These are phyloP conservation scores for Illadopsis cleaveri DNA, from an alignment of 2,113 vertebrate genomes.

Conservation along the genomic window DNA sequence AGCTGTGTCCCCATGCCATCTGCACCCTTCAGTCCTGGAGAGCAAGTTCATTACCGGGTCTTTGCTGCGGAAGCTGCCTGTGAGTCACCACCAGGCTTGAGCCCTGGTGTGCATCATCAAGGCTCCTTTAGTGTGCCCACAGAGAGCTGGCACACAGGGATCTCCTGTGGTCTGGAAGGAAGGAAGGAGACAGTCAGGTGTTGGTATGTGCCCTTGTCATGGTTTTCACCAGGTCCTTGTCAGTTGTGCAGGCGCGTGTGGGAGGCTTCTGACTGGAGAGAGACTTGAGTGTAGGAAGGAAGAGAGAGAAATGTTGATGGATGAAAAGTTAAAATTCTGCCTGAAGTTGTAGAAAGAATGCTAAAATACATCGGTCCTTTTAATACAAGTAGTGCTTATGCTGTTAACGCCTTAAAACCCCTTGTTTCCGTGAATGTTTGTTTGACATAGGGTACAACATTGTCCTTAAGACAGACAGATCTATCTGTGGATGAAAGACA, in stretches of 20 bases:
- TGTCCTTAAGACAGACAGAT: neutral
- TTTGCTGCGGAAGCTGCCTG: fast-evolving
- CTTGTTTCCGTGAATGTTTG: neutral
- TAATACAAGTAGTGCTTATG: neutral
- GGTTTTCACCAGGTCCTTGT: neutral
- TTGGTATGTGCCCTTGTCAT: neutral
- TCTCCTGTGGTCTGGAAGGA: neutral
- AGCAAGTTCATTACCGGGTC: neutral
- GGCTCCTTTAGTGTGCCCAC: neutral
- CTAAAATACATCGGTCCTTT: neutral
- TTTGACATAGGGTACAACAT: neutral
- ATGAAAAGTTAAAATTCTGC: neutral
- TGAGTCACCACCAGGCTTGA: neutral
- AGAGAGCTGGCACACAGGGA: neutral
- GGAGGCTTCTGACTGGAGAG: neutral
- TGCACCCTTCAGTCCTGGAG: neutral
- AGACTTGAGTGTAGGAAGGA: neutral
- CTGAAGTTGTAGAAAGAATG: neutral
- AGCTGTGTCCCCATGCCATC: neutral
- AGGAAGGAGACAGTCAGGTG: neutral
- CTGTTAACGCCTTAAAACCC: neutral
- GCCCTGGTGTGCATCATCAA: neutral
- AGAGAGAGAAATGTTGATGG: neutral
- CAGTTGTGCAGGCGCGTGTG: neutral
- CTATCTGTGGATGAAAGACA: neutral